These are phyloP conservation scores for Coilia nasus DNA, from an alignment of 2,797 vertebrate species.

Conservation along the genomic window DNA sequence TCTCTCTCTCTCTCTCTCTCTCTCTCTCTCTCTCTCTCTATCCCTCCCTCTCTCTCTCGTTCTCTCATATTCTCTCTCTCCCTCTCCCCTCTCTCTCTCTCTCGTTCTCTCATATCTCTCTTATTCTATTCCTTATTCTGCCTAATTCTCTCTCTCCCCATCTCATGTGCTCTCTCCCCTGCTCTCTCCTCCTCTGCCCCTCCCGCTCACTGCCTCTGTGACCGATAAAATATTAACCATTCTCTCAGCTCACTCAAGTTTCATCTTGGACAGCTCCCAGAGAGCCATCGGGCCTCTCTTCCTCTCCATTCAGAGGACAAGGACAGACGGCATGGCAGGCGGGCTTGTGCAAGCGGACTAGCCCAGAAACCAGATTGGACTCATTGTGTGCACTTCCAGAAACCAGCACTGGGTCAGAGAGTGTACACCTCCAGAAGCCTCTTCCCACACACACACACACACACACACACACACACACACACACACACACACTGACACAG, in stretches of 20 bases:
- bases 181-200: neutral
- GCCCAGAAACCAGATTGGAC: no score
- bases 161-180: neutral
- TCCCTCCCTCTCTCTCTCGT: neutral
- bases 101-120: no score
- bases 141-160: neutral
- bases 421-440: no score
- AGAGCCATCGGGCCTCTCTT: neutral
- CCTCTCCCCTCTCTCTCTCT: no score
- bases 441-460: no score
- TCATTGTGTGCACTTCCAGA: no score
- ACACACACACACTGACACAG: no score
- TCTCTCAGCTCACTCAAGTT: conserved; percentile 6
- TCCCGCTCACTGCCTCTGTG: neutral
- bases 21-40: neutral
- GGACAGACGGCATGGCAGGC: no score
- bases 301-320: neutral
- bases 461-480: no score
- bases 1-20: neutral
- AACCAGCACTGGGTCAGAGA: no score
- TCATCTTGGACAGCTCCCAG: neutral
- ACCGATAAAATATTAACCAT: neutral
- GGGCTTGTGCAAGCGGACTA: no score
- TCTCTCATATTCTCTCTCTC: neutral
- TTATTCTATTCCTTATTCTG: no score